Percentiles rank a stretch among this genome's conserved stretches.
Evolutionary conservation across 53 echinoderm and acorn worm genomes (phyloP).

Genomic region (Zoroaster sp.): DNA sequence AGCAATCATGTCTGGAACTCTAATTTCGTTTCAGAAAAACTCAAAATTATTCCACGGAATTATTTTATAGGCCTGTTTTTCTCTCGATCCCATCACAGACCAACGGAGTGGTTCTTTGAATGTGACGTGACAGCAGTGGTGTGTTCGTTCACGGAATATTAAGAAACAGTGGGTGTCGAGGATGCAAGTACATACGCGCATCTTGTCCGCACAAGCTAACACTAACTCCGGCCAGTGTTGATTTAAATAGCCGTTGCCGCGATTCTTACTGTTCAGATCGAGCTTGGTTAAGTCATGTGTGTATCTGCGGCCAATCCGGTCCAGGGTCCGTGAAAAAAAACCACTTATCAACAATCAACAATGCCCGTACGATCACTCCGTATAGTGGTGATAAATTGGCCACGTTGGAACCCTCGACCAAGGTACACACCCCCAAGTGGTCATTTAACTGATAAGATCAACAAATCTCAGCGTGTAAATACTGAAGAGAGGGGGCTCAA

Average conservation of each 20-base stretch:
- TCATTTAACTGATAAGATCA: constrained; percentile 49
- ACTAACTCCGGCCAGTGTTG: neutral
- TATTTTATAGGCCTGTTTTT: neutral
- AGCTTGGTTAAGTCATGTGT: neutral
- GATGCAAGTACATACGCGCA: neutral
- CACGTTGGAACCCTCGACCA: constrained; percentile 31
- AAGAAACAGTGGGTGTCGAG: neutral
- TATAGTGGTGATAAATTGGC: constrained; percentile 17
- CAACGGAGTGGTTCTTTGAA: constrained; percentile 6
- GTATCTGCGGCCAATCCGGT: neutral
- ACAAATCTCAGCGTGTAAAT: constrained; percentile 47
- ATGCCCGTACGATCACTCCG: neutral
- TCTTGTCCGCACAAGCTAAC: constrained; percentile 1
- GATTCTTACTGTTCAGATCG: neutral
- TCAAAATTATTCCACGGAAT: neutral
- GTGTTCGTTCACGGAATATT: neutral
- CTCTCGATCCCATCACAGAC: neutral
- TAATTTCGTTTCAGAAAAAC: neutral
- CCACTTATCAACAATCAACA: neutral
- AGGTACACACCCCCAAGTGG: constrained; percentile 45
- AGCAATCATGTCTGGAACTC: neutral
- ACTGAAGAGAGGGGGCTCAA: neutral
- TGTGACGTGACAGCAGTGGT: neutral
- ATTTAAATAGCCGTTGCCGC: neutral
- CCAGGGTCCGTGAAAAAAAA: constrained; percentile 18